phyloP scores from a whole-genome alignment of 2,888 invertebrate species.

The Lymantria monacha region DNA sequence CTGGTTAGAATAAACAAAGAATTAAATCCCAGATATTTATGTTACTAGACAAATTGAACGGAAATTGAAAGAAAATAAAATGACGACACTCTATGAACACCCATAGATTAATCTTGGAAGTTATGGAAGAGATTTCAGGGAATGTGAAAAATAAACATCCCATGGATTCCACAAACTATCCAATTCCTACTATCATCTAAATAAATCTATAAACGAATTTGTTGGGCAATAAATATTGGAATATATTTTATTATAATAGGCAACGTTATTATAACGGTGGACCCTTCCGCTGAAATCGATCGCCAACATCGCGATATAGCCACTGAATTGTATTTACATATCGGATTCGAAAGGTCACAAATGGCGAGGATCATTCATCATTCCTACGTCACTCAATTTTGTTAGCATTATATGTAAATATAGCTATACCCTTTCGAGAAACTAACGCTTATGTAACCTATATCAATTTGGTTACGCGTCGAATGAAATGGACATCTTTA shows the following conservation, averaged over 20 bases:
- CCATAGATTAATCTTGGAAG: too few relatives aligned
- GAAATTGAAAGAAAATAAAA: too few relatives aligned
- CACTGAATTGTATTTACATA: slow-evolving; percentile 44
- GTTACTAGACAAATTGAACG: too few relatives aligned
- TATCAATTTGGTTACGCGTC: slow-evolving; percentile 36
- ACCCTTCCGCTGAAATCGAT: slow-evolving; percentile 21
- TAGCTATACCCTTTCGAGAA: slow-evolving; percentile 27
- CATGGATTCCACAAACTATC: background rate
- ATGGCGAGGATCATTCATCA: slow-evolving; percentile 46
- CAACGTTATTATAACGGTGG: slow-evolving; percentile 2
- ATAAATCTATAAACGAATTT: slow-evolving; percentile 6
- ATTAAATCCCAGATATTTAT: too few relatives aligned
- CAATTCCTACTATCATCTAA: background rate
- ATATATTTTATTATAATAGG: slow-evolving; percentile 28
- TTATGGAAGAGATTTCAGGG: background rate
- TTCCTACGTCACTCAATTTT: slow-evolving; percentile 51
- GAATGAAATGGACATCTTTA: slow-evolving; percentile 35
- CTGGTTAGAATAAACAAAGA: too few relatives aligned
- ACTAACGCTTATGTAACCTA: slow-evolving; percentile 33
- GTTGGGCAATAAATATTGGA: slow-evolving; percentile 25
- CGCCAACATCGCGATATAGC: slow-evolving; percentile 36
- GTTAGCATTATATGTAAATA: slow-evolving; percentile 45
- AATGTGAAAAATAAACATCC: background rate
- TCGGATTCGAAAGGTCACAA: slow-evolving; percentile 44
- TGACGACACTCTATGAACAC: too few relatives aligned